Evolutionary conservation across 2,113 vertebrate genomes (phyloP).

Genomic region (Struthio camelus): DNA sequence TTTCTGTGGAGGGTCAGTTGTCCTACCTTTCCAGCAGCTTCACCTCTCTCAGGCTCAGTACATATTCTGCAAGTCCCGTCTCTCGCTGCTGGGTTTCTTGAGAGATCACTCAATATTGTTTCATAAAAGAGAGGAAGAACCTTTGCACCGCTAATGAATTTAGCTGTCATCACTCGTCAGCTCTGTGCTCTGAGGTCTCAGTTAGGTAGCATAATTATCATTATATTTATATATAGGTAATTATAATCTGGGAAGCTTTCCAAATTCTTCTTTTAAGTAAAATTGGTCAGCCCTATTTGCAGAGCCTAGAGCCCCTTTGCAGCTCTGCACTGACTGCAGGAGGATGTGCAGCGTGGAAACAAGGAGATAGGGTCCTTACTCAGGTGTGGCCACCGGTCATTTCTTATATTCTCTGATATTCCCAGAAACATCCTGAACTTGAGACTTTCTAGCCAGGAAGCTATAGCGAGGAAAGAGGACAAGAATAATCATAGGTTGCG

Average conservation of each 20-base stretch:
- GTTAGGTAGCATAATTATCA: slow-evolving; percentile 13
- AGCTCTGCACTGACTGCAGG: neutral
- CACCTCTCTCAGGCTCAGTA: neutral
- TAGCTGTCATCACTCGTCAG: slow-evolving; percentile 63
- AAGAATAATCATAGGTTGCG: neutral
- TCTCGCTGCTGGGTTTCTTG: slow-evolving; percentile 1
- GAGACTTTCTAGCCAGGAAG: neutral
- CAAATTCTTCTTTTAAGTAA: slow-evolving; percentile 41
- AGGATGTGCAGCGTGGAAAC: rapidly evolving
- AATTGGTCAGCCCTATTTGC: neutral
- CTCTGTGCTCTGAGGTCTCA: neutral
- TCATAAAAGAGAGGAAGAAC: slow-evolving; percentile 56
- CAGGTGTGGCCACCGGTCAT: neutral
- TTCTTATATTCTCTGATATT: neutral
- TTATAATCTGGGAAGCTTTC: slow-evolving; percentile 47
- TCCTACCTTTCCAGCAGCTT: neutral
- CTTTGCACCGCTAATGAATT: slow-evolving; percentile 28
- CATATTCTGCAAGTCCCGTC: neutral
- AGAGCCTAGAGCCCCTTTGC: neutral
- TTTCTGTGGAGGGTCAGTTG: neutral
- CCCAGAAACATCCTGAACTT: neutral
- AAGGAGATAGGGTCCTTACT: neutral
- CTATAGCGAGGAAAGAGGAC: neutral
- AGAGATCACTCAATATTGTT: slow-evolving; percentile 59
- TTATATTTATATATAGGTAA: slow-evolving; percentile 51